Percentiles rank a stretch among this genome's conserved stretches.
These are phyloP conservation scores for Camponotus pennsylvanicus DNA, from an alignment of 1,140 invertebrate species.

Conservation along the genomic window DNA sequence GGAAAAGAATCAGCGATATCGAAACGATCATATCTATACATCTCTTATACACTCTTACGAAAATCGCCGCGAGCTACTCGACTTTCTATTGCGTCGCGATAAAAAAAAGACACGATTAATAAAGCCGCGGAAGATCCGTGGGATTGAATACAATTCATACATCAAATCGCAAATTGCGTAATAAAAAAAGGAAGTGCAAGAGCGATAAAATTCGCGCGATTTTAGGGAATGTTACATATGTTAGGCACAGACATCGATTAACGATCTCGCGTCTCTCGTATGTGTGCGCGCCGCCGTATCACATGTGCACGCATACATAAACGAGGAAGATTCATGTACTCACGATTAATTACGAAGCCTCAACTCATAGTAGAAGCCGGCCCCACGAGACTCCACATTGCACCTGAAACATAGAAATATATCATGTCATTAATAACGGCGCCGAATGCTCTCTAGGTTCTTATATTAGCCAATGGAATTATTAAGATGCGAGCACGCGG, in stretches of 20 bases:
- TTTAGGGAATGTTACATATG: slow-evolving; percentile 38
- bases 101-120: slow-evolving; percentile 19
- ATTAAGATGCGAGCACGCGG: slow-evolving; percentile 60
- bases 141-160: slow-evolving; percentile 39
- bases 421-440: slow-evolving; percentile 52
- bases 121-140: slow-evolving; percentile 15
- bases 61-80: slow-evolving; percentile 25
- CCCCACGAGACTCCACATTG: slow-evolving; percentile 80
- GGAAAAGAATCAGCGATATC: slow-evolving; percentile 19
- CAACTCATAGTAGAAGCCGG: slow-evolving; percentile 84
- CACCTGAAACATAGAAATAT: slow-evolving; percentile 80
- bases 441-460: slow-evolving; percentile 42
- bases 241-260: slow-evolving; percentile 23
- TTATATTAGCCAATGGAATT: slow-evolving; percentile 51
- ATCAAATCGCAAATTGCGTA: slow-evolving; percentile 20
- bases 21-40: not conserved
- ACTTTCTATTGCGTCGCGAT: not conserved
- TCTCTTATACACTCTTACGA: slow-evolving; percentile 6
- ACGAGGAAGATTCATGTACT: slow-evolving; percentile 71
- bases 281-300: not conserved
- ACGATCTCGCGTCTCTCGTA: slow-evolving; percentile 44
- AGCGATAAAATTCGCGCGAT: slow-evolving; percentile 44
- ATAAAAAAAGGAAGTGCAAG: not conserved
- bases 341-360: slow-evolving; percentile 83
- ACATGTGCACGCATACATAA: not conserved